Evolutionary conservation across 2,888 invertebrate genomes (phyloP), one percentile per base, ranked within the genome.

Genomic region (Caradrina clavipalpis): DNA sequence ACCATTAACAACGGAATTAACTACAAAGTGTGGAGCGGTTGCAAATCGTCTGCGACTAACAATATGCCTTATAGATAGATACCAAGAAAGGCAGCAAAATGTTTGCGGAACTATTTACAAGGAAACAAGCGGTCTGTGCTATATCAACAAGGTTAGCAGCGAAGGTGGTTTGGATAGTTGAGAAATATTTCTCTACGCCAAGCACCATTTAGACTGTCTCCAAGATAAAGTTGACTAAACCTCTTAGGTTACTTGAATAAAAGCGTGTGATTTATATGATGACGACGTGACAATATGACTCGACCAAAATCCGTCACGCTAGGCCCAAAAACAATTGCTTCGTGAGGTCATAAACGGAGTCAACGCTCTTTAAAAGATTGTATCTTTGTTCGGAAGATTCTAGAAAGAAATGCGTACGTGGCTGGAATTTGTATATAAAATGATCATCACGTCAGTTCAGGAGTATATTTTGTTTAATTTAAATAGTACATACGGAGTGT

Each of bases 101-200:
- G 87, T 88, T 90, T 87, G 87, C 91, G 92, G 93, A 93, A 93
- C 89, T 85, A 86, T 87, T 84, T 85, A 88, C 90, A 89, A 94
- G 95, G 95, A 94, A 94, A 93, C 90, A 84, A 84, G 84, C 84
- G 79, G 80, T 62, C 76, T 65, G 63, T 50, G 83, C 78, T 87
- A 81, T 90, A 89, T 87, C 86, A 86, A 88, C 94, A 95, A 94
- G 94, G 95, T 91, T 91, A 89, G 79, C 76, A 87, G 90, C 89
- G 92, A 94, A 94, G 93, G 94, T 89, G 88, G 90, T 89, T 90
- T 83, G 88, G 90, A 90, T 92, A 89, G 89, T 90, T 91, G 82
- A 89, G 91, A 91, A 94, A 94, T 90, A 90, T 86, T 88, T 89
- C 85, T 88, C 86, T 86, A 88, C 87, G 82, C 86, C 86, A 79